phyloP scores from a whole-genome alignment of 2,113 vertebrate species.

The Pseudolaguvia tuberculata region DNA sequence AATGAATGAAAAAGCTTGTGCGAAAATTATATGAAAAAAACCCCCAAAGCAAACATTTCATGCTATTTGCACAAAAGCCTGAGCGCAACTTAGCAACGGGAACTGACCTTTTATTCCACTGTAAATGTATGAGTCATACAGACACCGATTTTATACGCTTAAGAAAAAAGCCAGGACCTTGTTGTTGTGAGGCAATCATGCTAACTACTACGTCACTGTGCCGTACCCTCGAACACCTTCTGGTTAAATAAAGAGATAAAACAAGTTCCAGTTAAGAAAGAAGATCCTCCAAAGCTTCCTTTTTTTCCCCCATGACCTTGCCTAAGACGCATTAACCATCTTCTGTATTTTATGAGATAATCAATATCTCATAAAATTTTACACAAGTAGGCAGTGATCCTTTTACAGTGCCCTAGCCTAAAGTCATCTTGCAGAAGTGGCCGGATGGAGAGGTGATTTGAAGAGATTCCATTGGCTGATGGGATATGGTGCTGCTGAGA shows the following conservation, averaged over 20 bases:
- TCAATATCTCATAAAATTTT: slow-evolving; percentile 36
- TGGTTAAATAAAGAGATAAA: neutral
- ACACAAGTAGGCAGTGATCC: slow-evolving; percentile 27
- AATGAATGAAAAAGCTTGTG: no score
- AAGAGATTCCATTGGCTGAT: neutral
- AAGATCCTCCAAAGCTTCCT: neutral
- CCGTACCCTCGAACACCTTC: no score
- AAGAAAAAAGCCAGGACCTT: neutral
- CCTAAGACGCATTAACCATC: slow-evolving; percentile 10
- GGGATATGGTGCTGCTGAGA: neutral
- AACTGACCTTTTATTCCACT: slow-evolving; percentile 14
- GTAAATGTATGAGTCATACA: slow-evolving; percentile 11
- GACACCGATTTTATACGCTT: neutral
- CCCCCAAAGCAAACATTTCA: neutral
- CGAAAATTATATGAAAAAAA: neutral
- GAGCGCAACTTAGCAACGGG: neutral
- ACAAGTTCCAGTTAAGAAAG: neutral
- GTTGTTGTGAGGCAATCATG: no score
- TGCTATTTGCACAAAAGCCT: neutral
- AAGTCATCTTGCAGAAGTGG: slow-evolving; percentile 13
- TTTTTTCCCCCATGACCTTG: neutral
- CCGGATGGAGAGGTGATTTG: neutral
- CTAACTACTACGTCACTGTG: no score
- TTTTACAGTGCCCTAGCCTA: slow-evolving; percentile 30
- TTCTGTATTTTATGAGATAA: slow-evolving; percentile 35